Evolutionary conservation across 2,888 invertebrate species (phyloP), one percentile per base, ranked within the genome.

Genomic region (Caenorhabditis doughertyi): DNA sequence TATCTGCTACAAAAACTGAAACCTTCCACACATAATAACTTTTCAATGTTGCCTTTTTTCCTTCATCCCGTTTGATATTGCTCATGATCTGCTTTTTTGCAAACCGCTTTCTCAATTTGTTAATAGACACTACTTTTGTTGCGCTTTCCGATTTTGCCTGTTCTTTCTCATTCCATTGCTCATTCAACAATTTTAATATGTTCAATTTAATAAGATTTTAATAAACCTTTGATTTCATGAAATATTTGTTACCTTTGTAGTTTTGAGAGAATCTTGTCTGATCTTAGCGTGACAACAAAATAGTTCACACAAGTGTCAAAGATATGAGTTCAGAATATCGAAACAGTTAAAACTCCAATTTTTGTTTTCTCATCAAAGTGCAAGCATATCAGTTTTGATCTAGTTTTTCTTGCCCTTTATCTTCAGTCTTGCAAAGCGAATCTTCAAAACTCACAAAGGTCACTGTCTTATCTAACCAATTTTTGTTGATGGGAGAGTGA

Each of bases 1-100:
- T 18, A 42, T 74, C 32, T 89, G 89, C 77, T 84, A 85, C 71
- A 86, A 88, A 51, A 84, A 83, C 23, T 82, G 32, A 76, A n/a
- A n/a, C n/a, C n/a, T n/a, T n/a, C n/a, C n/a, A 25, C 5, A 21
- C 1, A 27, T 11, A 18, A 27, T 23, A 8, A 16, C 23, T 55
- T 42, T 56, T 16, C 0, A 44, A 7, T 49, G 25, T 49, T 58
- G 39, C 32, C 49, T 58, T 65, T 60, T 25, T 60, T 58, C n/a
- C 18, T 44, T 18, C 18, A 23, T 23, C 76, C 67, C 56, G 56
- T 47, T 47, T 58, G 67, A 49, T 76, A 70, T 53, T 70, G 60
- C 62, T 70, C 77, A 77, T 62, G 68, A 77, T 70, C 70, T 70
- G 62, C 68, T 77, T 44, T 55, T 76, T 62, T 47, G 21, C 42